These are phyloP conservation scores for Aphelinus certus DNA, from an alignment of 1,140 invertebrate species.

Conservation along the genomic window DNA sequence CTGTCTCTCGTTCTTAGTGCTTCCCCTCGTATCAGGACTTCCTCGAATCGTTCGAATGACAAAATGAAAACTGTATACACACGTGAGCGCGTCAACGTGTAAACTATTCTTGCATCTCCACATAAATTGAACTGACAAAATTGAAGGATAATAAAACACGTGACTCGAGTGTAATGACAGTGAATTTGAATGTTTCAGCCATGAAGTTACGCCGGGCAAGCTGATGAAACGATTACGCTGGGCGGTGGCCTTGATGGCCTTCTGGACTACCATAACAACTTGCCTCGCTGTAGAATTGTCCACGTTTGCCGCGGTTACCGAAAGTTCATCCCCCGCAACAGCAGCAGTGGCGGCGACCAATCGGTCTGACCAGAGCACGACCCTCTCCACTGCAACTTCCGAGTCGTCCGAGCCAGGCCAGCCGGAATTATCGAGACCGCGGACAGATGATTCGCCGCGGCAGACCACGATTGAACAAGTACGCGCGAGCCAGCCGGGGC, in stretches of 20 bases:
- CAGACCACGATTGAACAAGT: no score
- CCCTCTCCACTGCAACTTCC: not conserved
- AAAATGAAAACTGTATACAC: no score
- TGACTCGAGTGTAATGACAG: no score
- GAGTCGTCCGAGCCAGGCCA: not conserved
- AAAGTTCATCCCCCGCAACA: not conserved
- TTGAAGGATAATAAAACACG: no score
- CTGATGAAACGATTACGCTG: slow-evolving; percentile 35
- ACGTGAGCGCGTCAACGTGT: no score
- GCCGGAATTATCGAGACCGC: not conserved
- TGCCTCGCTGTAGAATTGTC: slow-evolving; percentile 2
- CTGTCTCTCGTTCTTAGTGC: no score
- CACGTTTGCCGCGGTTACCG: not conserved
- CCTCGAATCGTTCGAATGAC: no score
- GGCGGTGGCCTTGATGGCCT: slow-evolving; percentile 37
- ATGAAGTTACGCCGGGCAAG: slow-evolving; percentile 9
- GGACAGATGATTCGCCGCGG: not conserved
- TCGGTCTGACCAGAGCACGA: not conserved
- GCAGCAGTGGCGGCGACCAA: not conserved
- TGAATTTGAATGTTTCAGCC: not conserved
- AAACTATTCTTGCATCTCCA: no score
- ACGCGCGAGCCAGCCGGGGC: no score
- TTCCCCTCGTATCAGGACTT: no score
- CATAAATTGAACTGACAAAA: no score
- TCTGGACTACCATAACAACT: slow-evolving; percentile 18